These are phyloP conservation scores for Zoroaster sp. DNA, from an alignment of 53 echinoderm and acorn worm genomes.

Conservation along the genomic window DNA sequence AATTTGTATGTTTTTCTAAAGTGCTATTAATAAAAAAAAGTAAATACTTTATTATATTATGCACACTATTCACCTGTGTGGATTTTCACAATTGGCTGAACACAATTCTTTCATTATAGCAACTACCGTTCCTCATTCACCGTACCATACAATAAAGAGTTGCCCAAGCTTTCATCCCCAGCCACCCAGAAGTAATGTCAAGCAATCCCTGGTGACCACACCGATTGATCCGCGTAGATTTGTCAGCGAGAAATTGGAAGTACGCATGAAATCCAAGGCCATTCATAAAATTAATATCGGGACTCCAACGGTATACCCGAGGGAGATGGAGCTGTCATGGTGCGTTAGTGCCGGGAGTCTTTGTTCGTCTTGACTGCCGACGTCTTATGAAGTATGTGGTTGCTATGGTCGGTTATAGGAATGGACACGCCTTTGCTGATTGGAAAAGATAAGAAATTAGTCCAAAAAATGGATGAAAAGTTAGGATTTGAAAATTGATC, in stretches of 20 bases:
- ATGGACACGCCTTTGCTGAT: background rate
- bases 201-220: background rate
- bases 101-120: background rate
- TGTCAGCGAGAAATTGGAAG: background rate
- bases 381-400: background rate
- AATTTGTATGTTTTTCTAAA: background rate
- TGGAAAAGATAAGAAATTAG: background rate
- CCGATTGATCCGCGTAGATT: background rate
- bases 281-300: slow-evolving; percentile 9
- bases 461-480: background rate
- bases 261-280: slow-evolving; percentile 17
- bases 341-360: background rate
- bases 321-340: background rate
- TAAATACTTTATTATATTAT: background rate
- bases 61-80: background rate
- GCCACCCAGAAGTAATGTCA: background rate
- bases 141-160: background rate
- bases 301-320: background rate
- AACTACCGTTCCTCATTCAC: background rate
- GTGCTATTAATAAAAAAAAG: no score
- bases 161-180: background rate
- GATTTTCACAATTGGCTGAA: background rate
- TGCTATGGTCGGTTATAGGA: background rate
- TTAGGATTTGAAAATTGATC: background rate
- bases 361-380: background rate